Conservation (phyloP, 1,140 invertebrate genomes). For the Octopus bimaculoides region DNA sequence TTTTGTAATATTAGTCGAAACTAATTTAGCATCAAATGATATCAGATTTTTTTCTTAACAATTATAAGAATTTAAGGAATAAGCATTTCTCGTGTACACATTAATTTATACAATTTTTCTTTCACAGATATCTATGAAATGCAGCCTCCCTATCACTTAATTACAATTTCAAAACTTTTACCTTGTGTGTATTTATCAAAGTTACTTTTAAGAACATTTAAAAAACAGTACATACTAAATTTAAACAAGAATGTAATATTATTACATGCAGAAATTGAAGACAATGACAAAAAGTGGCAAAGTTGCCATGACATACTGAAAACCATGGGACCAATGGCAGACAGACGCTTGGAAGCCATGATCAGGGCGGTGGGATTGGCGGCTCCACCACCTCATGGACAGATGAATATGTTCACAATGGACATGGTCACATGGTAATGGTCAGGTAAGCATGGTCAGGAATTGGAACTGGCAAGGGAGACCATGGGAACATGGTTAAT, state of each 20-base stretch:
- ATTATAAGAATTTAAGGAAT: too few relatives aligned
- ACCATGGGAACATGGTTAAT: conserved; percentile 10
- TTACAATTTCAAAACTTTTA: too few relatives aligned
- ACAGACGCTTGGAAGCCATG: conserved; percentile 20
- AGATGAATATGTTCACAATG: conserved; percentile 11
- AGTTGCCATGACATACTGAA: conserved; percentile 17
- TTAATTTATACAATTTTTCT: too few relatives aligned
- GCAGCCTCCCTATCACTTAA: too few relatives aligned
- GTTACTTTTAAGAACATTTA: too few relatives aligned
- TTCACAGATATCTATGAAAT: too few relatives aligned
- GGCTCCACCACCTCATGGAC: conserved; percentile 7
- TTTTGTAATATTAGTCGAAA: too few relatives aligned
- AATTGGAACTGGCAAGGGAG: conserved; percentile 16
- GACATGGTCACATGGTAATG: conserved; percentile 14
- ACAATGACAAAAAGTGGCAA: neutral
- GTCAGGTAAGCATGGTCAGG: conserved; percentile 18
- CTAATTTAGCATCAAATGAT: too few relatives aligned
- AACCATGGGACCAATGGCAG: conserved; percentile 18
- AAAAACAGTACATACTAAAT: too few relatives aligned
- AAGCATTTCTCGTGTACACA: too few relatives aligned
- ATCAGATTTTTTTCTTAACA: too few relatives aligned
- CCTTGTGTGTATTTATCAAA: too few relatives aligned
- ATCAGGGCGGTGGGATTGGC: conserved; percentile 20
- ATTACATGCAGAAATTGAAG: conserved; percentile 13
- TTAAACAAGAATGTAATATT: neutral